Evolutionary conservation across 2,888 invertebrate genomes (phyloP).

Genomic region (Tetropium fuscum): DNA sequence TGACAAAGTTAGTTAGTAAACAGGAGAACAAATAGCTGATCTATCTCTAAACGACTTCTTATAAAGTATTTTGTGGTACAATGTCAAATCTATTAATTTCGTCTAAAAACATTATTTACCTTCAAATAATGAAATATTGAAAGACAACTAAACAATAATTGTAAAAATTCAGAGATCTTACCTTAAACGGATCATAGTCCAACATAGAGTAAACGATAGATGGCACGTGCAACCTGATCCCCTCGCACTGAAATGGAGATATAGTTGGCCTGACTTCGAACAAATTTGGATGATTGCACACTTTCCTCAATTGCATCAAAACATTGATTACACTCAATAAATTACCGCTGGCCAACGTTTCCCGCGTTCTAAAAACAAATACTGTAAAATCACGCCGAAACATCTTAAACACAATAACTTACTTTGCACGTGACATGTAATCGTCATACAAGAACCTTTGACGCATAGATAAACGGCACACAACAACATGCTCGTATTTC

Average conservation of each 20-base stretch:
- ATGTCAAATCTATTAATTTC: no score
- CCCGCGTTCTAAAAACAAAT: conserved; percentile 80
- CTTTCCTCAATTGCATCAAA: conserved; percentile 96
- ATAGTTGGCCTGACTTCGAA: conserved; percentile 96
- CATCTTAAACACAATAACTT: conserved; percentile 59
- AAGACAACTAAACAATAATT: no score
- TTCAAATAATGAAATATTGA: no score
- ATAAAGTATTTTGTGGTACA: no score
- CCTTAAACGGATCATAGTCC: conserved; percentile 81
- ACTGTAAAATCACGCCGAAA: conserved; percentile 9
- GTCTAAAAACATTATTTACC: no score
- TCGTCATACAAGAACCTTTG: conserved; percentile 99
- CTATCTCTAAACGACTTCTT: no score
- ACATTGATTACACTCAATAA: conserved; percentile 96
- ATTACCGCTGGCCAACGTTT: conserved; percentile 93
- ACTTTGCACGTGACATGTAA: conserved; percentile 97
- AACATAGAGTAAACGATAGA: conserved; percentile 78
- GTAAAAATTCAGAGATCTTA: no score
- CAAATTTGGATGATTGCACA: conserved; percentile 98
- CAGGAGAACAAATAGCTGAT: no score
- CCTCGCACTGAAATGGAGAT: conserved; percentile 92
- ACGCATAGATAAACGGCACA: conserved; percentile 94
- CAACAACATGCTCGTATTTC: conserved; percentile 95
- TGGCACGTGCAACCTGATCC: conserved; percentile 77
- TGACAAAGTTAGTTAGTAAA: no score